phyloP scores from a whole-genome alignment of 2,888 invertebrate genomes.

The Pterobdella sp. region DNA sequence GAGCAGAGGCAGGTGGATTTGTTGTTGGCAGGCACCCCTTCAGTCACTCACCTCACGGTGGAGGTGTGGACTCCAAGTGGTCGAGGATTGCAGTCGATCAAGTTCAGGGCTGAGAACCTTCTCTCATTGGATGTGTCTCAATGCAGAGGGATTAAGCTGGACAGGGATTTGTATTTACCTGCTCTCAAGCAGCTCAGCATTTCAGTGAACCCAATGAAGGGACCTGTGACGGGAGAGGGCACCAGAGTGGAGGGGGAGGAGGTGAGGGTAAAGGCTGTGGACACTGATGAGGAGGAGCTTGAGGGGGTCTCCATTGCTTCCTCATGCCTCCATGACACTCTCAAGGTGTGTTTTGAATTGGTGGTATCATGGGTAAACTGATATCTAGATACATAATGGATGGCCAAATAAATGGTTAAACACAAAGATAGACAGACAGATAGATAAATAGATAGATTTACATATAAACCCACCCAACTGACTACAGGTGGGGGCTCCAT shows the following conservation, averaged over 20 bases:
- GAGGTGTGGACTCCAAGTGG: slow-evolving; percentile 49
- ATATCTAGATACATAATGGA: not conserved
- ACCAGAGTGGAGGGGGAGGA: slow-evolving; percentile 38
- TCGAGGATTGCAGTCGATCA: slow-evolving; percentile 42
- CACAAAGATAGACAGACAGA: not conserved
- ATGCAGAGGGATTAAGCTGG: slow-evolving; percentile 38
- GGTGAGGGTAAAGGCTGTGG: slow-evolving; percentile 3
- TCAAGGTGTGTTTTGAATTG: slow-evolving; percentile 37
- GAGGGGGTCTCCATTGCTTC: slow-evolving; percentile 9
- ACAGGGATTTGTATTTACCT: slow-evolving; percentile 19
- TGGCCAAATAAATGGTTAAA: not conserved
- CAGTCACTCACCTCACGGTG: slow-evolving; percentile 42
- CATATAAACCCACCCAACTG: too few relatives aligned
- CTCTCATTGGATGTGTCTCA: slow-evolving; percentile 47
- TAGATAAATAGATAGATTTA: too few relatives aligned
- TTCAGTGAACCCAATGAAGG: slow-evolving; percentile 45
- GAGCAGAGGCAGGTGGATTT: slow-evolving; percentile 42
- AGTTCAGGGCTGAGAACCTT: slow-evolving; percentile 42
- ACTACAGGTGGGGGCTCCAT: slow-evolving; percentile 41
- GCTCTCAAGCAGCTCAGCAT: slow-evolving; percentile 30
- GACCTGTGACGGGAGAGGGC: slow-evolving; percentile 41
- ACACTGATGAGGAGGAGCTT: slow-evolving; percentile 24
- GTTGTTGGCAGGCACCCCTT: slow-evolving; percentile 40
- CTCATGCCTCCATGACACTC: slow-evolving; percentile 45
- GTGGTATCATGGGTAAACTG: not conserved